Percentiles rank a stretch among this genome's conserved stretches.
Conservation (phyloP, 1,140 invertebrate species). For the Drosophila nebulosa region DNA sequence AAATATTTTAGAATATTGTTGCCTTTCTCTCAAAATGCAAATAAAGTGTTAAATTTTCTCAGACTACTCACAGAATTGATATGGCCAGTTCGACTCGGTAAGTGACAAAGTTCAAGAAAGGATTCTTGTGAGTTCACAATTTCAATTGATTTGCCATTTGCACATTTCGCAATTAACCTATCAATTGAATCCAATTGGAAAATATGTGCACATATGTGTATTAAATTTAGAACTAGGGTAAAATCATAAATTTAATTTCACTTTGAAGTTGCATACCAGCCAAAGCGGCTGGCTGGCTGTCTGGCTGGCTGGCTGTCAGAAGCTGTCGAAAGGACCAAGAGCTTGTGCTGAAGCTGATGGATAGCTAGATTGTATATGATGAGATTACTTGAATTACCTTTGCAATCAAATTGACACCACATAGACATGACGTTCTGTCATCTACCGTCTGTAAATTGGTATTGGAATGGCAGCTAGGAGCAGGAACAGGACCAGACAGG, state of each 20-base stretch:
- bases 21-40: too few relatives aligned
- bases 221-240: not conserved
- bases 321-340: not conserved
- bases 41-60: too few relatives aligned
- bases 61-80: too few relatives aligned
- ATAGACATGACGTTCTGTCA: slow-evolving; percentile 51
- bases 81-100: too few relatives aligned
- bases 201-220: not conserved
- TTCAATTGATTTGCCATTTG: not conserved
- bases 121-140: not conserved
- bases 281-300: not conserved
- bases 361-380: slow-evolving; percentile 51
- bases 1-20: too few relatives aligned
- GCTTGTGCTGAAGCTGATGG: not conserved
- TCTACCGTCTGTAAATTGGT: slow-evolving; percentile 38
- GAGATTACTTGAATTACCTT: slow-evolving; percentile 75
- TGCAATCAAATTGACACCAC: slow-evolving; percentile 75
- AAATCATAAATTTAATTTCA: slow-evolving; percentile 6
- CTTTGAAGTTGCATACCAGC: not conserved
- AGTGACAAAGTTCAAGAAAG: too few relatives aligned
- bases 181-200: not conserved
- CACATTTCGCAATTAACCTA: not conserved
- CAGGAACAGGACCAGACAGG: not conserved
- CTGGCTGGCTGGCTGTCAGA: not conserved
- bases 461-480: slow-evolving; percentile 27